These are phyloP conservation scores for Geococcyx californianus DNA, from an alignment of 2,113 vertebrate genomes.

Conservation along the genomic window DNA sequence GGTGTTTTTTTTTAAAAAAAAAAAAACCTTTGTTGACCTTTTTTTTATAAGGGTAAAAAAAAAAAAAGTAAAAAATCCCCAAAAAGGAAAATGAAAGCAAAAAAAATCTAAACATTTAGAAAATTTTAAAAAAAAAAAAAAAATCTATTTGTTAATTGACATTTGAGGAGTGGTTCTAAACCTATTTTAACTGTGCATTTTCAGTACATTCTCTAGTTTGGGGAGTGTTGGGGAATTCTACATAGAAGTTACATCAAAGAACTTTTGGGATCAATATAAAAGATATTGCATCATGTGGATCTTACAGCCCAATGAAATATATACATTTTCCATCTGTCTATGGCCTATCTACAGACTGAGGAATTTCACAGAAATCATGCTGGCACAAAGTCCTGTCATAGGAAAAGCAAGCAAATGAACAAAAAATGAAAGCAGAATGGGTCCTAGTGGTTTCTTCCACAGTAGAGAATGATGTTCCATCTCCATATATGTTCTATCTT, in stretches of 20 bases:
- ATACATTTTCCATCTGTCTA: fast-evolving
- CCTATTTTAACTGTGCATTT: background rate
- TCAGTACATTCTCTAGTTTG: background rate
- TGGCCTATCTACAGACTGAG: background rate
- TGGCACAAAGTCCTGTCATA: background rate
- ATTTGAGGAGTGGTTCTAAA: background rate
- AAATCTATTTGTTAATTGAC: background rate
- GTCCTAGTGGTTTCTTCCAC: background rate
- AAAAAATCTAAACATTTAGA: too few relatives aligned
- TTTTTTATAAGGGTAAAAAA: too few relatives aligned
- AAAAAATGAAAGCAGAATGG: background rate
- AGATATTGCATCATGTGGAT: fast-evolving
- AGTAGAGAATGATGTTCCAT: background rate
- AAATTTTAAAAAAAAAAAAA: too few relatives aligned
- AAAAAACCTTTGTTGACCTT: too few relatives aligned
- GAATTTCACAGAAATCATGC: background rate
- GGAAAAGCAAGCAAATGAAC: background rate
- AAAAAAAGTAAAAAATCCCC: too few relatives aligned
- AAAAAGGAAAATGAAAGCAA: too few relatives aligned
- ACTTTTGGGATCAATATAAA: background rate
- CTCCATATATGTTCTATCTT: background rate
- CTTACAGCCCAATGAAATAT: background rate
- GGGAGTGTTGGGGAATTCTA: background rate
- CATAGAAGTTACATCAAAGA: background rate
- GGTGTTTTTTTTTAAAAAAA: background rate